Evolutionary conservation across 2,113 vertebrate genomes (phyloP), one percentile per base, ranked within the genome.

Genomic region (Ciconia boyciana): DNA sequence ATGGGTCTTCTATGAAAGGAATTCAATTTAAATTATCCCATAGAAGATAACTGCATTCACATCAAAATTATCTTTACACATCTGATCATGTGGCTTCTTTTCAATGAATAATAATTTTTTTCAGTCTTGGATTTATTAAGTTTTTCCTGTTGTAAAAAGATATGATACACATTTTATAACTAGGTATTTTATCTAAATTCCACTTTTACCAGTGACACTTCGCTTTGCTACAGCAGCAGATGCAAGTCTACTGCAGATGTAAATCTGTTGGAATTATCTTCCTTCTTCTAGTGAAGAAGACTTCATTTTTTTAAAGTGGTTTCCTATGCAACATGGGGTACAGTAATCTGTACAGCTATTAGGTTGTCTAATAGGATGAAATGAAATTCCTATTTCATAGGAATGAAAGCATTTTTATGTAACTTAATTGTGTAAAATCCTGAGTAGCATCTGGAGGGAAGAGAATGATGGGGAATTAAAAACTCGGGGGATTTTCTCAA

Each of bases 391-490:
- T 44, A n/a, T 78, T 89, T 96, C 90, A 82, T 64, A 90, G 68
- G 83, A 97, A 94, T 87, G 66, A 96, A 97, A 96, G 26, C 24
- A 96, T 97, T 98, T 95, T 97, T 94, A 98, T 97, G 94, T 97
- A 97, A 98, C 96, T 98, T 92, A 97, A 92, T 97, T 94, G 94
- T 94, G 92, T 98, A 81, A 97, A 97, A 97, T 98, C 96, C 96
- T 93, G 84, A 95, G 75, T 89, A 95, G 71, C 84, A 93, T 94
- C 92, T 97, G 96, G 92, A 97, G 94, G 87, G 76, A 97, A 93
- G 93, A 76, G 84, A 96, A 97, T 97, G 82, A 95, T 90, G 93
- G 48, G 60, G 76, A 97, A 96, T 96, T 97, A 96, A 21, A 86
- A 97, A 92, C 83, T 97, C 66, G 0, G 19, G 89, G 70, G 87